phyloP scores from a whole-genome alignment of 2,888 invertebrate genomes.

The Asteroscopus sphinx region DNA sequence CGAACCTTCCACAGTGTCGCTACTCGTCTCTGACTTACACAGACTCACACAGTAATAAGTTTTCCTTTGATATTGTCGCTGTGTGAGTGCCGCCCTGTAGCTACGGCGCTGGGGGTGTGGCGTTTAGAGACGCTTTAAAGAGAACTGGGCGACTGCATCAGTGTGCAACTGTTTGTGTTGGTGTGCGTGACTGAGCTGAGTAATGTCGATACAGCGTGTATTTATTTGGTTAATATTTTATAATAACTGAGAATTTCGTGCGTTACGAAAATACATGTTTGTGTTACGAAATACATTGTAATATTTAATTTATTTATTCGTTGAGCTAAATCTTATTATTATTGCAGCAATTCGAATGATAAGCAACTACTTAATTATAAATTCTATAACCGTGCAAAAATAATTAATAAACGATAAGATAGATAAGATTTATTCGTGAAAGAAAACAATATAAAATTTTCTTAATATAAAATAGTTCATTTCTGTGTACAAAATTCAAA shows the following conservation, averaged over 20 bases:
- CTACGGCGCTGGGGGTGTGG: constrained; percentile 81
- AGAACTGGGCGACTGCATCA: constrained; percentile 65
- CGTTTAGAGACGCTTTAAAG: constrained; percentile 64
- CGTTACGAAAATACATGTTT: constrained; percentile 27
- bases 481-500: no score
- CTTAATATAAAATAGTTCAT: no score
- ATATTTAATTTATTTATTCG: neutral
- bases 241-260: constrained; percentile 28
- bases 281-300: neutral
- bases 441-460: no score
- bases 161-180: constrained; percentile 55
- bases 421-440: no score
- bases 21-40: constrained; percentile 63
- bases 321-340: no score
- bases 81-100: constrained; percentile 84
- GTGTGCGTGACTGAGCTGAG: constrained; percentile 60
- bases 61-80: constrained; percentile 63
- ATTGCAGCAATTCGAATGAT: no score
- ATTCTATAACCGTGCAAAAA: no score
- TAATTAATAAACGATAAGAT: no score
- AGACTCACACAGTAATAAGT: constrained; percentile 34
- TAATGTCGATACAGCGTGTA: constrained; percentile 63
- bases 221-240: constrained; percentile 47
- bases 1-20: constrained; percentile 40
- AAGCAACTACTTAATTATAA: no score